A percentile compares a stretch with the other conserved stretches of the same genome.
Conservation (phyloP, 2,113 vertebrate species). For the Otus sunia region DNA sequence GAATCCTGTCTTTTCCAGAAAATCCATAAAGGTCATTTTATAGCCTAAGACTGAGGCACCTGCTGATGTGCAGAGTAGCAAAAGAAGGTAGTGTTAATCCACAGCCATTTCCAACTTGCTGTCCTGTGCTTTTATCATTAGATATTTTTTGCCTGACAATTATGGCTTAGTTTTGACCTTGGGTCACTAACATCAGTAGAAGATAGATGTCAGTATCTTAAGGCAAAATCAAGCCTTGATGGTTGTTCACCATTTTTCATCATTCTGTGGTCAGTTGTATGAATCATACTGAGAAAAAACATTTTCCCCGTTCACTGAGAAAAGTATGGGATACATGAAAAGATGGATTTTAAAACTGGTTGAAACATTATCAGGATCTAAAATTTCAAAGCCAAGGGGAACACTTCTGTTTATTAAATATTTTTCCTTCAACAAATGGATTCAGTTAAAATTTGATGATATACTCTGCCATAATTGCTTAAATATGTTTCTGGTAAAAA, state of each 20-base stretch:
- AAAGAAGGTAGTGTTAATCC: neutral
- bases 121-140: neutral
- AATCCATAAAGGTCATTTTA: neutral
- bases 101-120: neutral
- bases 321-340: neutral
- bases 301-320: fast-evolving
- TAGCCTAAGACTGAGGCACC: neutral
- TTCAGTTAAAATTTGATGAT: neutral
- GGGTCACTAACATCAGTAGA: neutral
- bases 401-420: neutral
- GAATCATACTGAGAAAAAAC: neutral
- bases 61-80: neutral
- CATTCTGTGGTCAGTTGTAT: neutral
- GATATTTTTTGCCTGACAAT: neutral
- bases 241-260: neutral
- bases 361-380: neutral
- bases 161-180: neutral
- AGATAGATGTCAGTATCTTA: neutral
- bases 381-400: neutral
- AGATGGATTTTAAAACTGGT: neutral
- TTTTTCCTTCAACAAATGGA: neutral
- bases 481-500: neutral
- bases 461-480: neutral
- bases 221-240: neutral
- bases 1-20: neutral